Evolutionary conservation across 2,113 vertebrate species (phyloP).

Genomic region (Tachycineta bicolor): DNA sequence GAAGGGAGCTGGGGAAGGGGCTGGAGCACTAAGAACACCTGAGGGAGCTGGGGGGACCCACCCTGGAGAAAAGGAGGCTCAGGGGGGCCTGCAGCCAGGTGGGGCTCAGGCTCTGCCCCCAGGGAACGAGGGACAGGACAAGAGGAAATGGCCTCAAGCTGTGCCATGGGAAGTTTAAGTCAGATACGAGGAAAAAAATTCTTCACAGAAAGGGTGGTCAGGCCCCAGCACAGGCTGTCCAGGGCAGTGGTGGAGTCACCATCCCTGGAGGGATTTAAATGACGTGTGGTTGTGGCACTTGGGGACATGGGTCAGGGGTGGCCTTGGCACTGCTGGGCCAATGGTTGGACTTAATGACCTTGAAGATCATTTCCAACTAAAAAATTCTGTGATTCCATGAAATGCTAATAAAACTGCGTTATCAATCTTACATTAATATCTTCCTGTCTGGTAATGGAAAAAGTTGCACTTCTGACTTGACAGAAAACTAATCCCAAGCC

Average conservation of each 20-base stretch:
- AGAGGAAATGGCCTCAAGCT: background rate
- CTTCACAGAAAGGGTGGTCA: background rate
- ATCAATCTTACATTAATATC: background rate
- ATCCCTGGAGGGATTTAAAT: background rate
- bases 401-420: background rate
- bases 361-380: background rate
- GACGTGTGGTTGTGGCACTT: background rate
- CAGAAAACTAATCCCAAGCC: slow-evolving; percentile 5
- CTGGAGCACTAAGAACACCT: background rate
- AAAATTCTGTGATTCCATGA: background rate
- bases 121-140: background rate
- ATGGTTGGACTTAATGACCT: background rate
- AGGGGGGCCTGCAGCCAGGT: background rate
- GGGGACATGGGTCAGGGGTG: background rate
- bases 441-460: slow-evolving; percentile 18
- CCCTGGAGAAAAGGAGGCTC: background rate
- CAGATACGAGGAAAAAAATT: background rate
- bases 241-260: background rate
- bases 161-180: background rate
- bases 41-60: background rate
- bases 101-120: fast-evolving
- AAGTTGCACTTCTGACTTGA: background rate
- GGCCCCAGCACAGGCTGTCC: background rate
- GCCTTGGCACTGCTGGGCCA: background rate
- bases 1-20: background rate